phyloP scores from a whole-genome alignment of 2,888 invertebrate species.

The Drosophila mimetica region DNA sequence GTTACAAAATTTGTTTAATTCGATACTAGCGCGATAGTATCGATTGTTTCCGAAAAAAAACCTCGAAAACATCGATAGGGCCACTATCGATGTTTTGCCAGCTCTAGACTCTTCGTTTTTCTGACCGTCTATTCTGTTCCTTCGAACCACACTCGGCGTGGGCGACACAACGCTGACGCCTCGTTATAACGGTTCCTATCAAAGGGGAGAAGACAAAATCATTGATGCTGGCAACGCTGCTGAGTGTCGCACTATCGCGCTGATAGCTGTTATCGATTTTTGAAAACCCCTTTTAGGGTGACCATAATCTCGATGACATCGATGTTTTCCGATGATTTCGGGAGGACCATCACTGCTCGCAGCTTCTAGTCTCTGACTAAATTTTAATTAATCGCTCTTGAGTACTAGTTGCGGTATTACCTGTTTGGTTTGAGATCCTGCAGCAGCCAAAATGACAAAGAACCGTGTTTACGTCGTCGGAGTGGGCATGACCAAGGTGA shows the following conservation, averaged over 20 bases:
- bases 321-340: too few species aligned
- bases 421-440: slow-evolving; percentile 9
- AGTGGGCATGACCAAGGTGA: slow-evolving; percentile 98
- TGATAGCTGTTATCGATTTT: too few species aligned
- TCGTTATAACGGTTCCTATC: background rate
- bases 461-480: slow-evolving; percentile 94
- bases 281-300: too few species aligned
- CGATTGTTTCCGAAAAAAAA: too few species aligned
- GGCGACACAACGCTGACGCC: background rate
- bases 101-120: too few species aligned
- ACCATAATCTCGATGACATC: too few species aligned
- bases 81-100: too few species aligned
- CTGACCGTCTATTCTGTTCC: background rate
- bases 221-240: background rate
- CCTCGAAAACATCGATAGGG: too few species aligned
- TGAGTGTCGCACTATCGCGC: background rate
- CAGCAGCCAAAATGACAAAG: slow-evolving; percentile 74
- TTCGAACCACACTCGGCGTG: background rate
- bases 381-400: slow-evolving; percentile 15
- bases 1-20: too few species aligned
- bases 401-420: slow-evolving; percentile 14
- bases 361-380: slow-evolving; percentile 4
- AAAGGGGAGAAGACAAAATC: background rate
- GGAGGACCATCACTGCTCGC: background rate
- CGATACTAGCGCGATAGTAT: too few species aligned